phyloP scores from a whole-genome alignment of 2,888 invertebrate genomes.

The Archips crataeganus region DNA sequence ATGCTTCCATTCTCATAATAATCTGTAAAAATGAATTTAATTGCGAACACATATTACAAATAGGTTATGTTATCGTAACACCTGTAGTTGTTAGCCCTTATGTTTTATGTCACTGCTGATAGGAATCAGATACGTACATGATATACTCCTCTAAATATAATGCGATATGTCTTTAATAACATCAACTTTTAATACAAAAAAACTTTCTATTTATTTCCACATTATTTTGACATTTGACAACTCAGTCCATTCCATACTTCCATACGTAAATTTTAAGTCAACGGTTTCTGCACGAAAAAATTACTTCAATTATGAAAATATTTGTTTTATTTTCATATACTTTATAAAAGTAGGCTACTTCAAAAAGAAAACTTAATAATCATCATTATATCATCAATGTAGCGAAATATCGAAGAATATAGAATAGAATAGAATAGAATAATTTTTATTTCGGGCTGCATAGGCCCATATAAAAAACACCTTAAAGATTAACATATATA shows the following conservation, averaged over 20 bases:
- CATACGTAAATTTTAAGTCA: not conserved
- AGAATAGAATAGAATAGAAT: too few relatives aligned
- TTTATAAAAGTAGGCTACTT: too few relatives aligned
- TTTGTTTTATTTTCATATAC: not conserved
- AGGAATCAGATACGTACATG: conserved; percentile 11
- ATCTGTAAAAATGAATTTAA: conserved; percentile 47
- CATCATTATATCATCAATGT: not conserved
- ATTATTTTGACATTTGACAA: conserved; percentile 19
- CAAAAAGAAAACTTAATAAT: not conserved
- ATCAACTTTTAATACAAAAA: conserved; percentile 24
- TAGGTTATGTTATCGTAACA: not conserved
- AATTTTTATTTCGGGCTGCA: too few relatives aligned
- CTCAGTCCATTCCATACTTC: too few relatives aligned
- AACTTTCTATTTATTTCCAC: conserved; percentile 15
- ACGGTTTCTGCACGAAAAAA: conserved; percentile 4
- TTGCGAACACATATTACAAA: conserved; percentile 6
- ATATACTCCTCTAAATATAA: conserved; percentile 7
- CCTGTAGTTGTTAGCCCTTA: not conserved
- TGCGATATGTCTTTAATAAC: conserved; percentile 17
- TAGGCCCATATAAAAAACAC: too few relatives aligned
- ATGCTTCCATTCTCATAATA: conserved; percentile 65
- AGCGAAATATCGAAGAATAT: not conserved
- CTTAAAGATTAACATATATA: too few relatives aligned
- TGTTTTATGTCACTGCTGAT: not conserved
- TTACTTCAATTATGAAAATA: not conserved